Evolutionary conservation across 2,888 invertebrate genomes (phyloP), one percentile per base, ranked within the genome.

Genomic region (Idaea straminata): DNA sequence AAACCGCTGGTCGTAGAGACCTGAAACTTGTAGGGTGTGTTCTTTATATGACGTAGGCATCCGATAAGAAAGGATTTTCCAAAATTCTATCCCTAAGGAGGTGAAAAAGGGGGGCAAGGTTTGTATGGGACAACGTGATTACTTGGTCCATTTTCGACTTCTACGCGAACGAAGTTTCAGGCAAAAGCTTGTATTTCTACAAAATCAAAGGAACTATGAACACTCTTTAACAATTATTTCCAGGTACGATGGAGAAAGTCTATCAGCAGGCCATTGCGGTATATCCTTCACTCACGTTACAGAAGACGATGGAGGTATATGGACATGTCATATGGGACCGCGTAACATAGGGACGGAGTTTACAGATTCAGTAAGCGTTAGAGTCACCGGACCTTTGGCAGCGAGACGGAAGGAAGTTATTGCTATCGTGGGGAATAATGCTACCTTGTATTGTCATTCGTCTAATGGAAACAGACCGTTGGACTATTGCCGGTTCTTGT

Each of bases 271-370:
- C 0, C 86, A 91, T 59, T 94, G 94, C 73, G 89, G 86, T 0
- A 88, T 93, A 7, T 91, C 86, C 0, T 88, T 94, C 67, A 69
- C 74, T 0, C 79, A 84, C 4, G 86, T 85, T 0, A 74, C 75
- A 3, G 66, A 68, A 7, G 74, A 79, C 1, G 91, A 93, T 57
- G 79, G 77, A 2, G 94, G 94, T 0, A 68, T 70, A 34, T 94
- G 94, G 94, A 83, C 81, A 1, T 94, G 94, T 66, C 91, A 93
- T 67, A 92, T 93, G 90, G 94, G 93, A 0, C 85, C 86, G 0
- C 76, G 77, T 7, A 74, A 77, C 38, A 65, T 84, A 5, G 91
- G 91, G 0, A 59, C 89, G 0, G 94, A 93, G 78, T 6, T 84
- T 0, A 85, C 81, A 0, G 85, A 89, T 13, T 61, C 69, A 16